Evolutionary conservation across 2,797 vertebrate species (phyloP).

Genomic region (Podarcis lilfordi): DNA sequence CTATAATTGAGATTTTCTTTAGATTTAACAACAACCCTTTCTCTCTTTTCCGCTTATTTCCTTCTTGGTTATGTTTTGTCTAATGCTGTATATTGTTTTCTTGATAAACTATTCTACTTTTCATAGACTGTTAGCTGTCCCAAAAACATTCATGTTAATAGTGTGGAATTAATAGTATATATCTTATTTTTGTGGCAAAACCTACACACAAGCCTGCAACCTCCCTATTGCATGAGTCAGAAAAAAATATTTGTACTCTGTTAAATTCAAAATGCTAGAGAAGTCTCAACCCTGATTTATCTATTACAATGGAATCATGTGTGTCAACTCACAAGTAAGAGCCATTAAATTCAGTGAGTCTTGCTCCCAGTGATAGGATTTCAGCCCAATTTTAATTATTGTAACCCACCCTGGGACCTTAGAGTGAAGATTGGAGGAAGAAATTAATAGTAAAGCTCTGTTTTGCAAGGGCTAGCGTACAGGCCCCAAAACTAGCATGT

Average conservation of each 20-base stretch:
- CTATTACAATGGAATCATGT: too few relatives aligned
- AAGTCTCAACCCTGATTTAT: background rate
- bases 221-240: background rate
- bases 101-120: background rate
- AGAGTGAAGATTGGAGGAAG: too few relatives aligned
- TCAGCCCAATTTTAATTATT: too few relatives aligned
- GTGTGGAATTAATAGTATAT: background rate
- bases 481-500: too few relatives aligned
- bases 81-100: background rate
- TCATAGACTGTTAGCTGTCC: background rate
- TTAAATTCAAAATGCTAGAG: background rate
- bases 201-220: background rate
- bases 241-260: background rate
- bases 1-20: background rate
- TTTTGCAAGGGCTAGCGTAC: too few relatives aligned
- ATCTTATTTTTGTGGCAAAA: constrained; percentile 15
- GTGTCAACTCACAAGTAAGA: too few relatives aligned
- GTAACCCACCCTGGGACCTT: too few relatives aligned
- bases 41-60: background rate
- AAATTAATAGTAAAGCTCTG: too few relatives aligned
- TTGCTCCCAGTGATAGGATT: too few relatives aligned
- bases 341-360: too few relatives aligned
- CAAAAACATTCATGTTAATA: too few relatives aligned
- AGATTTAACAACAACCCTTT: background rate
- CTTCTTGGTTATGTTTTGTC: background rate